Percentiles rank a stretch among this genome's conserved stretches.
These are phyloP conservation scores for Chiloscyllium plagiosum DNA, from an alignment of 2,113 vertebrate species.

Conservation along the genomic window DNA sequence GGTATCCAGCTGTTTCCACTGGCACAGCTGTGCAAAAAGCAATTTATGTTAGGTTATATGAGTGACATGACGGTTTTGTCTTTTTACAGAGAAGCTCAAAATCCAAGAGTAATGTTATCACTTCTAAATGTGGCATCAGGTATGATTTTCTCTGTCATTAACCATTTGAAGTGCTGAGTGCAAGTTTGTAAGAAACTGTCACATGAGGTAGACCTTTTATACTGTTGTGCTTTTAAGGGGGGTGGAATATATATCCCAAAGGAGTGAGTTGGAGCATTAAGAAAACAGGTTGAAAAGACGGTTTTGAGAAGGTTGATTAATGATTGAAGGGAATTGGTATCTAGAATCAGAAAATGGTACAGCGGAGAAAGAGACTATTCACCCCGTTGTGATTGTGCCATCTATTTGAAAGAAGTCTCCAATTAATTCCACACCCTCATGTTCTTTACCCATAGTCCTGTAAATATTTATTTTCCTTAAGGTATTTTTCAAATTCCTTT, in stretches of 20 bases:
- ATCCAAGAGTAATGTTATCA: neutral
- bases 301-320: neutral
- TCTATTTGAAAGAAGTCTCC: neutral
- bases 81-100: neutral
- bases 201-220: neutral
- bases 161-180: neutral
- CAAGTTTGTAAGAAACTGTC: neutral
- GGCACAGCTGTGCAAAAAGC: neutral
- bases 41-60: neutral
- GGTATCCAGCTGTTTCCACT: neutral
- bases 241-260: too few species aligned
- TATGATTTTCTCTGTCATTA: neutral
- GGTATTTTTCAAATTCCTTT: neutral
- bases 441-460: neutral
- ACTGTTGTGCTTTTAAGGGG: neutral
- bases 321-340: neutral
- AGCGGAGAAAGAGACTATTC: neutral
- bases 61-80: constrained; percentile 5
- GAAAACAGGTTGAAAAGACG: neutral
- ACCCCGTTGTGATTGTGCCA: neutral
- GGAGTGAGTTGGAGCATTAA: neutral
- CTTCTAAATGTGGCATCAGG: neutral
- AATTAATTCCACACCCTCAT: neutral
- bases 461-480: neutral
- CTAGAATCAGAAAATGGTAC: neutral